These are phyloP conservation scores for Aphis gossypii DNA, from an alignment of 1,140 invertebrate genomes.

Conservation along the genomic window DNA sequence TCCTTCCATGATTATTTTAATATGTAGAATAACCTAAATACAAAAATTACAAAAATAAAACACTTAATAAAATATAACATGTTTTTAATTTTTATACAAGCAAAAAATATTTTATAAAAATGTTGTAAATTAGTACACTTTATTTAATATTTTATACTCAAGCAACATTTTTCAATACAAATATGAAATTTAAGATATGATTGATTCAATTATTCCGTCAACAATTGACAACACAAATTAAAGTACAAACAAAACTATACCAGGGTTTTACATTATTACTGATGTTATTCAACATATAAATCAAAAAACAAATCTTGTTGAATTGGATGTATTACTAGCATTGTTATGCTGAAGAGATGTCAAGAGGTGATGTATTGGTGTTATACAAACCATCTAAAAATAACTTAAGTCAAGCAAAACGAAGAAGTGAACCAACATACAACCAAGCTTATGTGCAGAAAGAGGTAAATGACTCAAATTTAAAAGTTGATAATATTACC, in stretches of 20 bases:
- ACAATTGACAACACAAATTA: neutral
- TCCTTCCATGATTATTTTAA: too few relatives aligned
- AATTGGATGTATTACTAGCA: neutral
- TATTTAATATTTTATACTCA: too few relatives aligned
- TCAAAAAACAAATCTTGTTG: neutral
- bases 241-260: too few relatives aligned
- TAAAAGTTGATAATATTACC: neutral
- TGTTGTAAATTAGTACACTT: too few relatives aligned
- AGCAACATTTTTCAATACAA: too few relatives aligned
- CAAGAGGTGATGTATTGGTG: neutral
- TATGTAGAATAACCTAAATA: too few relatives aligned
- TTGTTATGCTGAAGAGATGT: neutral
- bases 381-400: neutral
- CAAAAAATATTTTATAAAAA: too few relatives aligned
- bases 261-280: too few relatives aligned
- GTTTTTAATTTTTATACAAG: too few relatives aligned
- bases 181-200: too few relatives aligned
- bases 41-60: neutral
- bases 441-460: neutral
- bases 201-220: neutral
- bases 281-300: neutral
- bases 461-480: neutral
- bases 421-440: neutral
- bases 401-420: neutral
- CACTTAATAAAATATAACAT: neutral